Evolutionary conservation across 1,140 invertebrate species (phyloP), one percentile per base, ranked within the genome.

Genomic region (Drosophila subpulchrella): DNA sequence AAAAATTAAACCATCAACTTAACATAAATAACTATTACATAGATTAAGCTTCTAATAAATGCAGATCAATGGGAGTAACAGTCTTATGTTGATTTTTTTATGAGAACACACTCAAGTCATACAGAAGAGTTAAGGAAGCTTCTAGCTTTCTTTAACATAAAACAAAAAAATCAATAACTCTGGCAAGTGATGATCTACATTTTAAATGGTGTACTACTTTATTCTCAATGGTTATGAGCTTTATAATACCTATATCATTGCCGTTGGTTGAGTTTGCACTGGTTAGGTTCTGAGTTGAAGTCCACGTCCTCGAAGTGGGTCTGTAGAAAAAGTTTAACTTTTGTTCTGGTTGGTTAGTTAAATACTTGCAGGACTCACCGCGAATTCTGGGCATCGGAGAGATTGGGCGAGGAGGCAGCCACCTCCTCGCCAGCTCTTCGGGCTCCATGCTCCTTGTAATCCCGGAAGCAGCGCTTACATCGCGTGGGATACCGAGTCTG

Each of bases 401-500:
- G 93, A 92, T 94, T 96, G 10, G 96, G 96, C 12, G 96, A 95
- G 38, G 96, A 97, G 34, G 95, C 94, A 44, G 96, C 96, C 46
- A 95, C 94, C 70, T 96, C 96, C 82, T 96, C 95, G 71, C 94
- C 93, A 54, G 95, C 94, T 86, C 95, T 94, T 89, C 95, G 94
- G 42, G 95, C 95, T 13, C 96, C 96, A 93, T 97, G 97, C 85
- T 98, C 97, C 92, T 97, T 98, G 93, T 98, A 98, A 91, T 98
- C 97, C 94, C 97, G 96, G 94, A 98, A 98, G 93, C 97, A 98
- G 75, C 97, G 93, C 93, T 98, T 98, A 93, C 97, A 98, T 75
- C 97, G 94, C 42, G 97, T 98, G 13, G 97, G 97, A 96, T 97
- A 98, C 76, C 97, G 95, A 68, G 97, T 96, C 93, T 98, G 97